Evolutionary conservation across 2,888 invertebrate species (phyloP), one percentile per base, ranked within the genome.

Genomic region (Nycteola revayana): DNA sequence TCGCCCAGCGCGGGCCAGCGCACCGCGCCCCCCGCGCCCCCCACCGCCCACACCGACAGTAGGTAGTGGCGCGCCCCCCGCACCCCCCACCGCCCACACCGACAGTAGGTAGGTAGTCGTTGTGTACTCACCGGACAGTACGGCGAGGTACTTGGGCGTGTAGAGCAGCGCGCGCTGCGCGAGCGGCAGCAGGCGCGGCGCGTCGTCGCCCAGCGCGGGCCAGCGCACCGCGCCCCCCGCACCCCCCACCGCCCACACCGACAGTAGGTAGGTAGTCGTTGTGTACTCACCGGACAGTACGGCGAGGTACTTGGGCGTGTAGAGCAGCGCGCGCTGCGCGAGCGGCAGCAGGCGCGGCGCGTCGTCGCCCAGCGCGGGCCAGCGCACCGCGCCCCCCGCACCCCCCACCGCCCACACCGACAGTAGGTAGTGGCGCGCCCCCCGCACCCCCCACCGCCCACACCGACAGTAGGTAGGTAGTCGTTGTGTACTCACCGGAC

Each of bases 291-390:
- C n/a, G n/a, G n/a, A n/a, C n/a, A n/a, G n/a, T n/a, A n/a, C n/a
- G n/a, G n/a, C n/a, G n/a, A n/a, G n/a, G n/a, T n/a, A n/a, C n/a
- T n/a, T n/a, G n/a, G n/a, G n/a, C 18, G 18, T 18, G n/a, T 56
- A 65, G 9, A 83, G n/a, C n/a, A n/a, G n/a, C 18, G 18, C 6
- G 18, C 18, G 18, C 18, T 18, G 28, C 41, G 47, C 32, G 7
- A 75, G 70, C 51, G 80, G 75, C 62, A 82, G 55, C 50, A 73
- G 63, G 36, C 76, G 66, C 40, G 75, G 73, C 36, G 71, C 54
- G 7, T n/a, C n/a, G n/a, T n/a, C 52, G 36, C 42, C 55, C 28
- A 41, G 36, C 44, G 36, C 54, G 50, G 40, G 43, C 55, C 61
- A 56, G 32, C 20, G 18, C 27, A 21, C 10, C 42, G 32, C 50